Base-by-base conservation (phyloP, 2,113 vertebrate genomes). In the Tonatia bakeri region DNA sequence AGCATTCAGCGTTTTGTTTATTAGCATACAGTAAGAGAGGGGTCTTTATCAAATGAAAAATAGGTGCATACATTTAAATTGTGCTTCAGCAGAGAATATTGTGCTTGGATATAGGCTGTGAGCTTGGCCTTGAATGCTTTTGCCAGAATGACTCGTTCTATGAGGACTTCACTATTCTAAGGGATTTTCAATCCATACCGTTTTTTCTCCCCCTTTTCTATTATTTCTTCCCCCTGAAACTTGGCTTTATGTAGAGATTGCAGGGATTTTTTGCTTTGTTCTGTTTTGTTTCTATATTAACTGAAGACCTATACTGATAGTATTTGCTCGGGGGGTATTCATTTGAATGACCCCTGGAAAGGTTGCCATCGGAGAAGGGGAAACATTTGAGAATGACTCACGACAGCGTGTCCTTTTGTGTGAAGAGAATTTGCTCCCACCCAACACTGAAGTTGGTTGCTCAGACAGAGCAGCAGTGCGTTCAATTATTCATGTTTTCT, bases 401-500 rank as follows among this genome's bases (percentile, higher is more conserved):
- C 40, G 90, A 31, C 15, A 91, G 38, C 38, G 1, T 45, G 69
- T 15, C 79, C 91, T 97, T 97, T 98, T 96, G 69, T 95, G 56
- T 65, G 40, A 75, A 45, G 89, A 77, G 47, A 91, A 93, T 95
- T 96, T 96, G 89, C 96, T 81, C 85, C 67, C 94, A 12, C 43
- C 11, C 43, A 72, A 85, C 61, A 97, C 52, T 73, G 75, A 36
- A 56, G 77, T 97, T 96, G 95, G 95, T 91, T 96, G 77, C 52
- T 96, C 72, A 85, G 92, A 94, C 73, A 95, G 69, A 97, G 72
- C 45, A 94, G 89, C 67, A 90, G 90, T 40, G 3, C 17, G 6
- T 90, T 98, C 96, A 98, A 95, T 98, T 98, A 98, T 98, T 97
- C 95, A 96, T 98, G 70, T 26, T 97, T 81, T 97, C 95, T 98